Evolutionary conservation across 1,140 invertebrate genomes (phyloP).

Genomic region (Plectrocnemia conspersa): DNA sequence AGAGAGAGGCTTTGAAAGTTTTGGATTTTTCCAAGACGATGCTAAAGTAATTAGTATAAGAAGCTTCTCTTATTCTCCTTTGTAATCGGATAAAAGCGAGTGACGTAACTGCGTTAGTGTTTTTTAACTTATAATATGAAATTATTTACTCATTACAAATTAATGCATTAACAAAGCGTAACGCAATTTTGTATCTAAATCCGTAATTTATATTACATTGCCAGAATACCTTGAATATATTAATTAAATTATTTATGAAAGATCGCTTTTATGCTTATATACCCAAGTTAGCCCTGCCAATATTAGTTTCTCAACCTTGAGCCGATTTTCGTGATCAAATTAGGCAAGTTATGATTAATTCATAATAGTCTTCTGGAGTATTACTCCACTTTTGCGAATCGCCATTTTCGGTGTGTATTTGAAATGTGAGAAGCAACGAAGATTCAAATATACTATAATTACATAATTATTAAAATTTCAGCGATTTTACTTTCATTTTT

Average conservation of each 20-base stretch:
- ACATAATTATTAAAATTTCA: not conserved
- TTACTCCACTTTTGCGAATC: not conserved
- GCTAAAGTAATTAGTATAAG: too few relatives aligned
- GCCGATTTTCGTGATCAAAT: constrained; percentile 12
- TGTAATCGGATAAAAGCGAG: too few relatives aligned
- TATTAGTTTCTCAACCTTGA: constrained; percentile 19
- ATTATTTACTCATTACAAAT: too few relatives aligned
- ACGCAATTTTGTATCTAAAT: too few relatives aligned
- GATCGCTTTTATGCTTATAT: constrained; percentile 8
- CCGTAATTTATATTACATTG: too few relatives aligned
- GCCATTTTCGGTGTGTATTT: not conserved
- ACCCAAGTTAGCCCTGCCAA: not conserved
- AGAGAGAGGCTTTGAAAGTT: too few relatives aligned
- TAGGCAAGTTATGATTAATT: constrained; percentile 6
- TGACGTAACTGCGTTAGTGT: too few relatives aligned
- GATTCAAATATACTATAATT: not conserved
- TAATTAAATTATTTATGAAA: constrained; percentile 25
- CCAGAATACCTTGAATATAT: constrained; percentile 30
- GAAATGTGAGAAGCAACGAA: not conserved
- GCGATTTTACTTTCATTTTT: too few relatives aligned
- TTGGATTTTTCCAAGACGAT: too few relatives aligned
- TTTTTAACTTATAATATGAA: too few relatives aligned
- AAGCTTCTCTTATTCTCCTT: too few relatives aligned
- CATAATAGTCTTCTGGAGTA: not conserved
- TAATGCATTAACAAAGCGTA: too few relatives aligned